Base-by-base conservation (phyloP, 1,140 invertebrate species). In the Hydropsyche tenuis region DNA sequence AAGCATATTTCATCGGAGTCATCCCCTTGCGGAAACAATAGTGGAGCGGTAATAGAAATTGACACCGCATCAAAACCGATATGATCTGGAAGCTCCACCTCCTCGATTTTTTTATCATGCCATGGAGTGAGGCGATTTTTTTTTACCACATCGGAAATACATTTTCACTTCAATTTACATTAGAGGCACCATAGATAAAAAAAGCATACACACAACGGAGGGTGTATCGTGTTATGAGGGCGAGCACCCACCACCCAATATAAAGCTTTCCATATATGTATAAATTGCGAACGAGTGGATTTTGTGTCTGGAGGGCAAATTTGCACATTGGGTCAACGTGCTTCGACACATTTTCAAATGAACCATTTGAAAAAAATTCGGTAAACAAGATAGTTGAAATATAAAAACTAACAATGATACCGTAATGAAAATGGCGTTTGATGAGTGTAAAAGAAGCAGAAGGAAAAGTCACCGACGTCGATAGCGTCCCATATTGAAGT, bases 41-140 rank as follows among this genome's bases (percentile, higher is more conserved):
- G 75, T 72, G 72, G 18, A 51, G 72, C 75, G 69, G 75, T 74
- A 76, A 76, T 76, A 76, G 75, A 76, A 76, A 76, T 76, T 76
- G 75, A 76, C 75, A 76, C 75, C 75, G 60, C 75, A 76, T 76
- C 75, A 75, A 69, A 73, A 69, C 75, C 65, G 75, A 76, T 76
- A 76, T 62, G 42, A 76, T 76, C 75, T 73, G 60, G 22, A 22
- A 56, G 11, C 16, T 14, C 43, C 68, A 14, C 51, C 43, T 23
- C 9, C 45, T 16, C 12, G n/a, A 43, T 48, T 48, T 68, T 20
- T 45, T 48, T 68, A 16, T 25, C 23, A 60, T 12, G 23, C 18
- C 12, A 6, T 4, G 51, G 56, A 20, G 20, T 18, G 22, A 14
- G 56, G 23, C 22, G 7, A 25, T 48, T 48, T 68, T 65, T n/a